A percentile compares a stretch with the other conserved stretches of the same genome.
Evolutionary conservation across 2,797 vertebrate species (phyloP).

Genomic region (Xenentodon cancila): DNA sequence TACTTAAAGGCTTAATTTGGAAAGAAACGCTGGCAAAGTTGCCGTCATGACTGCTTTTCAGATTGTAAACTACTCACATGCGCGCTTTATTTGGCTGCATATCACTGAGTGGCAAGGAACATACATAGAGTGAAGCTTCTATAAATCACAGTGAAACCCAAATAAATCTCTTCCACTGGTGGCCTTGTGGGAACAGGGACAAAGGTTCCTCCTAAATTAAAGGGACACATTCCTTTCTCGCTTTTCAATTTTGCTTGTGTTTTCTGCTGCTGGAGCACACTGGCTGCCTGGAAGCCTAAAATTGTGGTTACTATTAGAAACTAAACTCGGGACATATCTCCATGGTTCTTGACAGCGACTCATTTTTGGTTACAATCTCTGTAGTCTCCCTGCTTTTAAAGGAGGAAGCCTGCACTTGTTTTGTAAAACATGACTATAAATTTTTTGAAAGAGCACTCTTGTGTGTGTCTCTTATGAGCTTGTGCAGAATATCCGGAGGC

Average conservation of each 20-base stretch:
- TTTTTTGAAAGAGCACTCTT: background rate
- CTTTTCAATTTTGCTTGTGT: conserved; percentile 10
- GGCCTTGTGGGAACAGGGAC: conserved; percentile 55
- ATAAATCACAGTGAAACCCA: conserved; percentile 71
- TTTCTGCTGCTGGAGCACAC: background rate
- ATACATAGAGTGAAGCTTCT: conserved; percentile 36
- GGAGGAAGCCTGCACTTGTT: background rate
- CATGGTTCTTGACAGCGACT: background rate
- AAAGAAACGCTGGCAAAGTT: conserved; percentile 37
- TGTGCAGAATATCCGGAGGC: conserved; percentile 30
- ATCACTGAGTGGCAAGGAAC: conserved; percentile 48
- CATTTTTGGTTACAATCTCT: background rate
- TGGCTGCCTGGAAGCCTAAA: conserved; percentile 1
- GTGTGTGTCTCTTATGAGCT: conserved; percentile 6
- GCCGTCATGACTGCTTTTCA: conserved; percentile 51
- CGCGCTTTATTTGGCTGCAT: conserved; percentile 65
- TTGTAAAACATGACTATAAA: background rate
- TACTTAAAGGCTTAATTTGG: conserved; percentile 38
- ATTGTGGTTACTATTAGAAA: background rate
- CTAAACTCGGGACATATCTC: background rate
- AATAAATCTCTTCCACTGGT: conserved; percentile 53
- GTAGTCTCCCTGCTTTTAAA: background rate
- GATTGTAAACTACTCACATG: conserved; percentile 58
- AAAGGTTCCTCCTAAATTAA: conserved; percentile 66
- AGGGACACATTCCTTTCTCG: conserved; percentile 10